phyloP scores from a whole-genome alignment of 2,888 invertebrate genomes.

The Apamea sordens region DNA sequence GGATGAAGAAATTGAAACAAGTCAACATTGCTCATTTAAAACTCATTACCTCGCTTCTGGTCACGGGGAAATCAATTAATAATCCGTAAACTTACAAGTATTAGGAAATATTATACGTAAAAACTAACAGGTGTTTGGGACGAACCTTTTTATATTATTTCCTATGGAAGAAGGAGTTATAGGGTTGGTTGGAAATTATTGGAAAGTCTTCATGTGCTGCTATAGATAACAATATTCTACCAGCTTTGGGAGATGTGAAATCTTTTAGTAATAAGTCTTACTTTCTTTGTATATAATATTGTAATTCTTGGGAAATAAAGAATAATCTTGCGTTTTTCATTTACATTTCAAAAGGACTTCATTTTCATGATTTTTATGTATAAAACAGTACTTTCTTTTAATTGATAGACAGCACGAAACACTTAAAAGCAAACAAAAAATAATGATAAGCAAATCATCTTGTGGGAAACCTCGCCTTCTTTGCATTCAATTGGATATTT shows the following conservation, averaged over 20 bases:
- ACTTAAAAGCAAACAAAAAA: not conserved
- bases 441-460: conserved; percentile 22
- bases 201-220: not conserved
- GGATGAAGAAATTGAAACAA: conserved; percentile 65
- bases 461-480: conserved; percentile 29
- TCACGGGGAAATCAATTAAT: conserved; percentile 63
- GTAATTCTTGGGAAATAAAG: not conserved
- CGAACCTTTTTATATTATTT: conserved; percentile 31
- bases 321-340: not conserved
- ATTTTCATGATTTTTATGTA: not conserved
- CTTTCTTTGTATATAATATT: not conserved
- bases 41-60: conserved; percentile 63
- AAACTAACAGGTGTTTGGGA: conserved; percentile 56
- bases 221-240: not conserved
- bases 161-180: not conserved
- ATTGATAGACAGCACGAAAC: conserved; percentile 1
- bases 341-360: not conserved
- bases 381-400: conserved; percentile 8
- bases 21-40: conserved; percentile 63
- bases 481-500: conserved; percentile 42
- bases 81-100: conserved; percentile 62
- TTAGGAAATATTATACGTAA: conserved; percentile 51
- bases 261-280: not conserved
- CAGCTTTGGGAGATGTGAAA: not conserved
- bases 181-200: no score